These are phyloP conservation scores for Leptogaster cylindrica DNA, from an alignment of 2,888 invertebrate genomes.

Conservation along the genomic window DNA sequence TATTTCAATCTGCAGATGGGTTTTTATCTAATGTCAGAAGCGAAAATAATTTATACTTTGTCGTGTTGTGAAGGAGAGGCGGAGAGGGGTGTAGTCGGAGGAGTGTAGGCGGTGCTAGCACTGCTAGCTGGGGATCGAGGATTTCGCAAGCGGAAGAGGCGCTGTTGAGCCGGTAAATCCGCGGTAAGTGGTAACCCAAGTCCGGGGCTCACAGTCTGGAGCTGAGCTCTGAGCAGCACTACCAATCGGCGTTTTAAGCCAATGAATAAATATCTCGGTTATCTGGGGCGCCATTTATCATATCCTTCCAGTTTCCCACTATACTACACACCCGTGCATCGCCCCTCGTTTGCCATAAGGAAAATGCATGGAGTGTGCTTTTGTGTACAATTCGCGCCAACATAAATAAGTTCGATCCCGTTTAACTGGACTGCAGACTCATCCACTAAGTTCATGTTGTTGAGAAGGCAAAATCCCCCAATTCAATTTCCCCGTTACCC, in stretches of 20 bases:
- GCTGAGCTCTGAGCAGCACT: neutral
- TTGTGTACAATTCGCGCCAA: constrained; percentile 39
- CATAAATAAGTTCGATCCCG: constrained; percentile 41
- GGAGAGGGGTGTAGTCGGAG: neutral
- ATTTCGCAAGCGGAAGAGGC: neutral
- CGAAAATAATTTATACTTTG: constrained; percentile 37
- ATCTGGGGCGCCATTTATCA: constrained; percentile 44
- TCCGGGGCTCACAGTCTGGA: neutral
- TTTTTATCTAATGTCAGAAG: constrained; percentile 38
- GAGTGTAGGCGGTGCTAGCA: neutral
- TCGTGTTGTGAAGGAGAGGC: too few species aligned
- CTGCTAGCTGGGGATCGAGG: neutral
- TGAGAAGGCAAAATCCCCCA: neutral
- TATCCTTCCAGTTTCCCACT: constrained; percentile 18
- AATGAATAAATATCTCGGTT: constrained; percentile 46
- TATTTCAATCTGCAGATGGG: constrained; percentile 41
- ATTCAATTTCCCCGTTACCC: neutral
- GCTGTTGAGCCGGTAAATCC: constrained; percentile 15
- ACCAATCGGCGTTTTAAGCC: constrained; percentile 41
- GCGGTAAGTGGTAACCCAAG: constrained; percentile 20
- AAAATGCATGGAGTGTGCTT: constrained; percentile 25
- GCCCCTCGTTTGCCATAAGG: constrained; percentile 7
- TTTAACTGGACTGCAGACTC: neutral
- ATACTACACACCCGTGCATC: neutral
- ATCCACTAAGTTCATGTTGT: neutral